Percentiles rank a stretch among this genome's conserved stretches.
These are phyloP conservation scores for Busarellus nigricollis DNA, from an alignment of 2,797 vertebrate genomes.

Conservation along the genomic window DNA sequence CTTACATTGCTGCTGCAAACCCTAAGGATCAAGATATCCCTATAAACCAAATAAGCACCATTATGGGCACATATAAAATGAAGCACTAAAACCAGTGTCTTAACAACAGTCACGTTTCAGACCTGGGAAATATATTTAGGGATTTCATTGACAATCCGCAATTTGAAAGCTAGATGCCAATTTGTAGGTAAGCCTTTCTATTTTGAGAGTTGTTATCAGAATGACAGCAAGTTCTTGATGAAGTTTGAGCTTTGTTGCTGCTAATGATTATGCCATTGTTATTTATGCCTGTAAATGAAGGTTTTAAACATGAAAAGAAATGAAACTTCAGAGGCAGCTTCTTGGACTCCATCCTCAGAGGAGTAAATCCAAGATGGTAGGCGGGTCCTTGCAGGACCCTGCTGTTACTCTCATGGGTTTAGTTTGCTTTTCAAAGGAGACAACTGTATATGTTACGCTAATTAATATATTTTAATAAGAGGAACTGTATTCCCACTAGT, in stretches of 20 bases:
- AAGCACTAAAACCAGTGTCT: background rate
- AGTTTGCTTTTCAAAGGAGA: conserved; percentile 51
- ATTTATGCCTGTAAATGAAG: conserved; percentile 34
- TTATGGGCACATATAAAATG: background rate
- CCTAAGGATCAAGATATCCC: background rate
- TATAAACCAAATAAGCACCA: background rate
- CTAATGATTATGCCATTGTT: conserved; percentile 16
- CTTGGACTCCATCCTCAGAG: conserved; percentile 28
- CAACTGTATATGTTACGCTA: conserved; percentile 58
- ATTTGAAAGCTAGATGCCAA: background rate
- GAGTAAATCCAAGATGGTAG: conserved; percentile 62
- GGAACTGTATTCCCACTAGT: conserved; percentile 42
- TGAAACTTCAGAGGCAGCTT: conserved; percentile 27
- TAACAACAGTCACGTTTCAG: background rate
- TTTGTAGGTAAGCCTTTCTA: background rate
- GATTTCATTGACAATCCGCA: background rate
- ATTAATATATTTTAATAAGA: conserved; percentile 69
- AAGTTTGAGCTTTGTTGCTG: background rate
- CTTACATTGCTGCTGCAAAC: background rate
- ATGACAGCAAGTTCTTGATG: background rate
- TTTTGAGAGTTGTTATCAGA: background rate
- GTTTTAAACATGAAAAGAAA: conserved; percentile 60
- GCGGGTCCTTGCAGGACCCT: conserved; percentile 45
- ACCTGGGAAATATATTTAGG: background rate
- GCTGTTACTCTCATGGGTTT: conserved; percentile 53